Evolutionary conservation across 2,113 vertebrate genomes (phyloP).

Genomic region (Rhinogobius similis): DNA sequence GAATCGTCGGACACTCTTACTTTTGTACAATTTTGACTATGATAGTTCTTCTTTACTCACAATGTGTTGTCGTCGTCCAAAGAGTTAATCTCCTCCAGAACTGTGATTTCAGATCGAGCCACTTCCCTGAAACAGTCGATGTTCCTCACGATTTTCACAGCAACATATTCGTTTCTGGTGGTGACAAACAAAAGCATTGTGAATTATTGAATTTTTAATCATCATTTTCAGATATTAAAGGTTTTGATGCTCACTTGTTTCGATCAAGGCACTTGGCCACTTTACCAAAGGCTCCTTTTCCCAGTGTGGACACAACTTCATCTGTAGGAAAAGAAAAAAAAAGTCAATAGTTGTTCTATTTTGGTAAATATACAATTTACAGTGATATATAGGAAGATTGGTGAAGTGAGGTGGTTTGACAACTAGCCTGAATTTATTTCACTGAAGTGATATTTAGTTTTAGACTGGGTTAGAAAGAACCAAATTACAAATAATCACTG

Average conservation of each 20-base stretch:
- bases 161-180: slow-evolving; percentile 81
- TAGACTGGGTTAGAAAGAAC: too few relatives aligned
- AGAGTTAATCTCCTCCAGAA: slow-evolving; percentile 88
- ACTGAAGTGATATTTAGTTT: too few relatives aligned
- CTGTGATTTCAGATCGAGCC: slow-evolving; percentile 89
- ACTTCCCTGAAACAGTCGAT: slow-evolving; percentile 87
- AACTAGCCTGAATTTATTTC: too few relatives aligned
- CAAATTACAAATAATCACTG: too few relatives aligned
- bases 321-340: slow-evolving; percentile 71
- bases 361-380: too few relatives aligned
- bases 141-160: slow-evolving; percentile 95
- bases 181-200: slow-evolving; percentile 8
- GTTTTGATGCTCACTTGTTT: slow-evolving; percentile 66
- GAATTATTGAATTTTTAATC: not conserved
- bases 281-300: slow-evolving; percentile 90
- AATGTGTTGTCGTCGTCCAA: slow-evolving; percentile 84
- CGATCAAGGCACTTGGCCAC: slow-evolving; percentile 90
- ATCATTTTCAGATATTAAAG: not conserved
- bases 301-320: slow-evolving; percentile 88
- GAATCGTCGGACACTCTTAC: too few relatives aligned
- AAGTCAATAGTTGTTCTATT: not conserved
- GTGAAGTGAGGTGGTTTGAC: too few relatives aligned
- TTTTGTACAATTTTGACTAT: too few relatives aligned
- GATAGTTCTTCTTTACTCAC: slow-evolving; percentile 61
- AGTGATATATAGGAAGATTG: too few relatives aligned